These are phyloP conservation scores for Daktulosphaira vitifoliae DNA, from an alignment of 1,140 invertebrate species.

Conservation along the genomic window DNA sequence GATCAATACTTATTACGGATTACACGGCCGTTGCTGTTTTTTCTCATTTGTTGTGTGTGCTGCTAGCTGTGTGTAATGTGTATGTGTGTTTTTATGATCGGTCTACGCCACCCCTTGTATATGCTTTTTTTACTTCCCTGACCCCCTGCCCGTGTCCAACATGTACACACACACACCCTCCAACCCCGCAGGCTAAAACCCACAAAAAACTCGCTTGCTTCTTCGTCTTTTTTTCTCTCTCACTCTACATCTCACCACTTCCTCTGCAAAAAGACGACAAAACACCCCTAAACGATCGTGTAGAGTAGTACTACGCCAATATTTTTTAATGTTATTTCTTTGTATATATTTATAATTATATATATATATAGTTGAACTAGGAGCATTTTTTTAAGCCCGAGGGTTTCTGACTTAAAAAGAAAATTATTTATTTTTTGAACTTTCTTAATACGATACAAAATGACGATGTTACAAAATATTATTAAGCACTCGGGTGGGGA, in stretches of 20 bases:
- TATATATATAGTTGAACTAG: background rate
- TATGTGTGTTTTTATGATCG: constrained; percentile 32
- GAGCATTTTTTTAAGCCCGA: constrained; percentile 1
- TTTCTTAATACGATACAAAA: constrained; percentile 7
- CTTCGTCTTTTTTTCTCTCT: background rate
- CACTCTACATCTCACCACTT: background rate
- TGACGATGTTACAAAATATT: too few species aligned
- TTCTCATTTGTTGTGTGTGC: constrained; percentile 24
- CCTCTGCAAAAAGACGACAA: constrained; percentile 13
- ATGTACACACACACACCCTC: background rate
- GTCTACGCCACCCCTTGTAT: constrained; percentile 1
- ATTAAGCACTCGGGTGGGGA: too few species aligned
- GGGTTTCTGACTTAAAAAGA: background rate
- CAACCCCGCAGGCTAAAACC: constrained; percentile 14
- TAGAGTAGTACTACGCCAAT: background rate
- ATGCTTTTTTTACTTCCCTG: constrained; percentile 11
- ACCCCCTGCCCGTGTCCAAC: background rate
- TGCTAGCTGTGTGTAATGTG: constrained; percentile 19
- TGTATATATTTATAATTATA: background rate
- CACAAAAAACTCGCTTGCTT: constrained; percentile 8
- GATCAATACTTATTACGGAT: constrained; percentile 34
- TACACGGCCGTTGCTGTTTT: constrained; percentile 30
- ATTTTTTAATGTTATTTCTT: constrained; percentile 32
- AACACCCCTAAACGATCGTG: constrained; percentile 30
- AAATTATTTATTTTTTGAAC: constrained; percentile 17